Evolutionary conservation across 1,140 invertebrate species (phyloP).

Genomic region (Akabosia matsudoensis): DNA sequence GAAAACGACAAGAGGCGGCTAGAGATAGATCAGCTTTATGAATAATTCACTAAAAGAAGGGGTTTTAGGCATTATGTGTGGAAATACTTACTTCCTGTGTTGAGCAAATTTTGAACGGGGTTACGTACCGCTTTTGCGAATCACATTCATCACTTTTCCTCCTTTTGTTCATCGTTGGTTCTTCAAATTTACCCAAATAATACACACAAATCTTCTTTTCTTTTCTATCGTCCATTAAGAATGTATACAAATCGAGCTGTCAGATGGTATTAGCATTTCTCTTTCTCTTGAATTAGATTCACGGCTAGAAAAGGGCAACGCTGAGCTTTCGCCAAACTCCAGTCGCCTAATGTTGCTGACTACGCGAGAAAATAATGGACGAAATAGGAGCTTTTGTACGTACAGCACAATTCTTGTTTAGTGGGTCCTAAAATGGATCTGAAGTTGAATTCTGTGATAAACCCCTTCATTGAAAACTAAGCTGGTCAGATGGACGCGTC

Average conservation of each 20-base stretch:
- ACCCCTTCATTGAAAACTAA: too few relatives aligned
- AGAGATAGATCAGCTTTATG: slow-evolving; percentile 6
- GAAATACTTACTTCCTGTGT: slow-evolving; percentile 19
- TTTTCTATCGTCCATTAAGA: not conserved
- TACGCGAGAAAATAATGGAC: too few relatives aligned
- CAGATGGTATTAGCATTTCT: too few relatives aligned
- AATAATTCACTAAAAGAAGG: slow-evolving; percentile 19
- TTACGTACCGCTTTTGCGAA: not conserved
- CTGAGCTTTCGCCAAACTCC: too few relatives aligned
- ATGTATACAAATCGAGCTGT: not conserved
- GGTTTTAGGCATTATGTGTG: slow-evolving; percentile 21
- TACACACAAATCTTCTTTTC: not conserved
- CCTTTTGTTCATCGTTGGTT: not conserved
- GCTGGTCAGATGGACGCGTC: too few relatives aligned
- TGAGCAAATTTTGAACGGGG: slow-evolving; percentile 11
- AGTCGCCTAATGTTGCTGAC: too few relatives aligned
- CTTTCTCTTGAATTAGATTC: too few relatives aligned
- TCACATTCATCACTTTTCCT: slow-evolving; percentile 17
- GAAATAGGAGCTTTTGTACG: too few relatives aligned
- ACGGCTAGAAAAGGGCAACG: too few relatives aligned
- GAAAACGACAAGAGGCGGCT: not conserved
- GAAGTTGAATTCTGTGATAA: too few relatives aligned
- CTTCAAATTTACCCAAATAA: not conserved
- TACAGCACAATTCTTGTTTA: too few relatives aligned
- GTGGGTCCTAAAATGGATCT: too few relatives aligned